A percentile compares a stretch with the other conserved stretches of the same genome.
Evolutionary conservation across 2,797 vertebrate species (phyloP).

Genomic region (Echeneis naucrates): DNA sequence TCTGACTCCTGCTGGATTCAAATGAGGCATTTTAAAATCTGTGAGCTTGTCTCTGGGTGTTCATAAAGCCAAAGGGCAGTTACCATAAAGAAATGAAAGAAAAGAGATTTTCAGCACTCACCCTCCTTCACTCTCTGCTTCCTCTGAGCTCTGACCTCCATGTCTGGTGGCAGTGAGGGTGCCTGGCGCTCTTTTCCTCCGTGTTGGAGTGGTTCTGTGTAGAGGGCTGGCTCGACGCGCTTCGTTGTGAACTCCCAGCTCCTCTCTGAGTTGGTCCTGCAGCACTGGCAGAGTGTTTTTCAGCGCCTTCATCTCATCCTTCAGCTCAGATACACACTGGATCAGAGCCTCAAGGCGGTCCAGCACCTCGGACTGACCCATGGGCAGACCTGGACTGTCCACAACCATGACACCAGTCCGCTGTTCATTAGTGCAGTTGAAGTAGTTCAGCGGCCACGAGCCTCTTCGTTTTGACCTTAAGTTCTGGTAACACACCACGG

Average conservation of each 20-base stretch:
- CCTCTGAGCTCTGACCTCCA: conserved; percentile 82
- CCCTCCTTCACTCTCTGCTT: conserved; percentile 88
- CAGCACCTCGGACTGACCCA: conserved; percentile 89
- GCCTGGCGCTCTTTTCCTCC: conserved; percentile 83
- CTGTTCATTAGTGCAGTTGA: conserved; percentile 44
- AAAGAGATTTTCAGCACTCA: conserved; percentile 77
- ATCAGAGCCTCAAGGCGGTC: conserved; percentile 91
- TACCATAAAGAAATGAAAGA: too few species aligned
- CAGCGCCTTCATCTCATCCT: conserved; percentile 90
- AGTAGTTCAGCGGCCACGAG: conserved; percentile 33
- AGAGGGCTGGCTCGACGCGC: conserved; percentile 79
- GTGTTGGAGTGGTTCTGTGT: conserved; percentile 82
- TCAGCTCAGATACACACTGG: conserved; percentile 91
- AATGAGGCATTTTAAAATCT: too few species aligned
- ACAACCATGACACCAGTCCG: conserved; percentile 53
- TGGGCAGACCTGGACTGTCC: conserved; percentile 71
- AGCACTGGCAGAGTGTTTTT: conserved; percentile 90
- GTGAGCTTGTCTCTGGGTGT: too few species aligned
- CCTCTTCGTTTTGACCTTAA: conserved; percentile 54
- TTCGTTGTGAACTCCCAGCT: conserved; percentile 79
- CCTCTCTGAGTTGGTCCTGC: conserved; percentile 89
- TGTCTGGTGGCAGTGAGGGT: conserved; percentile 30
- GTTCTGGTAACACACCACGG: conserved; percentile 84
- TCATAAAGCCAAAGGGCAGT: too few species aligned
- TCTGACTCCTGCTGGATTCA: neutral